Evolutionary conservation across 2,113 vertebrate species (phyloP).

Genomic region (Atherinomorus stipes): DNA sequence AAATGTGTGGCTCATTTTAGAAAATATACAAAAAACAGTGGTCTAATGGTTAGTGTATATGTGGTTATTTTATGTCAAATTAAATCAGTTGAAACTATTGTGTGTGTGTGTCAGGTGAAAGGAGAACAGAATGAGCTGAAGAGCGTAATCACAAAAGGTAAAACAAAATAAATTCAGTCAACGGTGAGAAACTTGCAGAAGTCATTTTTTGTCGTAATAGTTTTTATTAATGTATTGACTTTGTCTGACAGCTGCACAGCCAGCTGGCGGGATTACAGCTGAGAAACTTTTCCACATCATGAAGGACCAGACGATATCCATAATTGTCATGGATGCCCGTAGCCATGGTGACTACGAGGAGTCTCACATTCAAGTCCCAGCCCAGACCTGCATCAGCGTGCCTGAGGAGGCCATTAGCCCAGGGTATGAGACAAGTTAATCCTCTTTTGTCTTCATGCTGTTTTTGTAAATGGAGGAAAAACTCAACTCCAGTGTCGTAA

Average conservation of each 20-base stretch:
- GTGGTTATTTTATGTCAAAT: too few species aligned
- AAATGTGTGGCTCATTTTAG: neutral
- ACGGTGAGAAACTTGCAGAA: too few species aligned
- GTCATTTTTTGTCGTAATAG: neutral
- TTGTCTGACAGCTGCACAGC: constrained; percentile 50
- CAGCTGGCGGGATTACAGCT: constrained; percentile 87
- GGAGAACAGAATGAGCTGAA: constrained; percentile 85
- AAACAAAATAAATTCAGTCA: constrained; percentile 29
- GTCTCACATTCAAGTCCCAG: constrained; percentile 88
- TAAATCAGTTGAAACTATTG: neutral
- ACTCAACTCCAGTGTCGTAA: neutral
- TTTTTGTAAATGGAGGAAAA: neutral
- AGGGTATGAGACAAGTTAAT: constrained; percentile 81
- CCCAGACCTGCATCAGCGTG: constrained; percentile 85
- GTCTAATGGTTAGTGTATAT: too few species aligned
- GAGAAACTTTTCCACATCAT: constrained; percentile 93
- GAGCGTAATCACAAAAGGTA: constrained; percentile 85
- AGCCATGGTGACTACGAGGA: constrained; percentile 87
- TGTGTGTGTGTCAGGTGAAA: constrained; percentile 82
- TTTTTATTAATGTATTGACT: constrained; percentile 8
- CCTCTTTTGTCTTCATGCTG: neutral
- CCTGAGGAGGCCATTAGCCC: constrained; percentile 93
- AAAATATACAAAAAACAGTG: neutral
- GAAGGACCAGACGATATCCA: constrained; percentile 86
- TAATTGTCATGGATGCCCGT: constrained; percentile 95